phyloP scores from a whole-genome alignment of 2,797 vertebrate species.

The Philypnodon macrostomus region DNA sequence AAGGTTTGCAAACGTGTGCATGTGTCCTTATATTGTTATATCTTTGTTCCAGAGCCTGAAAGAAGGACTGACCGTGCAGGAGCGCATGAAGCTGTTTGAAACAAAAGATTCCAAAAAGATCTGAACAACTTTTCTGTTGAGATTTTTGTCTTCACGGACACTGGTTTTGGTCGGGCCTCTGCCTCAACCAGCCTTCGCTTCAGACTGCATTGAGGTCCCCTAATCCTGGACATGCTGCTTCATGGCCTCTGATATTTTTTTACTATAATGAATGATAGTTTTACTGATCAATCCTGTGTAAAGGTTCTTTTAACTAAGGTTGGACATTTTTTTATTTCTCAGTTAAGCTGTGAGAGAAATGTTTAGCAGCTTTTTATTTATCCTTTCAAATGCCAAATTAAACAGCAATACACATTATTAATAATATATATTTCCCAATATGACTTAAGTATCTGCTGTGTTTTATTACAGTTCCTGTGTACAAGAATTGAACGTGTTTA shows the following conservation, averaged over 20 bases:
- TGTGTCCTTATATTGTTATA: no score
- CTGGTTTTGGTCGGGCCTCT: slow-evolving; percentile 20
- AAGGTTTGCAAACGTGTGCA: no score
- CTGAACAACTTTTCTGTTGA: slow-evolving; percentile 52
- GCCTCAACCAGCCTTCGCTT: slow-evolving; percentile 15
- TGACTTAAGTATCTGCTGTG: slow-evolving; percentile 73
- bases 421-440: slow-evolving; percentile 66
- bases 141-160: slow-evolving; percentile 14
- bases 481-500: slow-evolving; percentile 55
- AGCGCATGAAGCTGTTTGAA: slow-evolving; percentile 97
- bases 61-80: slow-evolving; percentile 96
- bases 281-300: slow-evolving; percentile 42
- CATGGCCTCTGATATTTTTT: slow-evolving; percentile 25
- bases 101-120: slow-evolving; percentile 94
- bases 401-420: slow-evolving; percentile 60
- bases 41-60: slow-evolving; percentile 90
- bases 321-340: slow-evolving; percentile 38
- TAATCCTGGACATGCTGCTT: slow-evolving; percentile 46
- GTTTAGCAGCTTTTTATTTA: slow-evolving; percentile 46
- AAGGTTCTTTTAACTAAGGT: slow-evolving; percentile 24
- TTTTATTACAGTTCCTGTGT: slow-evolving; percentile 71
- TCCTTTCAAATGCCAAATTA: slow-evolving; percentile 66
- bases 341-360: slow-evolving; percentile 55
- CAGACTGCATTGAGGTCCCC: slow-evolving; percentile 18
- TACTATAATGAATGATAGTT: slow-evolving; percentile 25